Base-by-base conservation (phyloP, 2,888 invertebrate species). In the Augochlorella aurata region DNA sequence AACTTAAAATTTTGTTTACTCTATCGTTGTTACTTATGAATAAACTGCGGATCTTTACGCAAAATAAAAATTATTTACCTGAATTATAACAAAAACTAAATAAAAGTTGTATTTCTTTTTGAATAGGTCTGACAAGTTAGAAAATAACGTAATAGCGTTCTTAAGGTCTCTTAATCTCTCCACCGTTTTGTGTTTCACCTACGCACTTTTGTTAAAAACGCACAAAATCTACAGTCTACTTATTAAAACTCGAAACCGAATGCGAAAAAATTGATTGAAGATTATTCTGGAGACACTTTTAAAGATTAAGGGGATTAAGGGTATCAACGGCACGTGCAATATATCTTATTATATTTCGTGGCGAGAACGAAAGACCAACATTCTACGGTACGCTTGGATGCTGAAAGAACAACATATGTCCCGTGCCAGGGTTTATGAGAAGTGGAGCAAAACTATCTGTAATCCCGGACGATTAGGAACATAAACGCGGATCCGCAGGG, bases 391-490 rank as follows among this genome's bases (percentile, higher is more conserved):
- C 65, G 71, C 58, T 49, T 24, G 79, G 47, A 74, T 58, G 61
- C 29, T 49, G 63, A 47, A 81, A 82, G 79, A 88, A 85, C 79
- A 86, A 89, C 87, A 89, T 88, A 89, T 89, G 88, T 70, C 73
- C 72, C 80, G 81, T 79, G 74, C 38, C 72, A 44, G 24, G 68
- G 50, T 70, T 73, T 63, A 75, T 16, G 68, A 47, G 70, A 70
- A 74, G 74, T 54, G 65, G 80, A 79, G 73, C 77, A 65, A 77
- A 85, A 85, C 68, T 77, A 73, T 58, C 79, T 71, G 70, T 82
- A 79, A 85, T 86, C 82, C 81, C 24, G 47, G 44, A 54, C 78
- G 89, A 89, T 90, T 90, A 87, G 74, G 82, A 84, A 79, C 77
- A 89, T 87, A 86, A 90, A 83, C 81, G 86, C 52, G 65, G 83